Base-by-base conservation (phyloP, 2,888 invertebrate species). In the Pristionchus arcanus region DNA sequence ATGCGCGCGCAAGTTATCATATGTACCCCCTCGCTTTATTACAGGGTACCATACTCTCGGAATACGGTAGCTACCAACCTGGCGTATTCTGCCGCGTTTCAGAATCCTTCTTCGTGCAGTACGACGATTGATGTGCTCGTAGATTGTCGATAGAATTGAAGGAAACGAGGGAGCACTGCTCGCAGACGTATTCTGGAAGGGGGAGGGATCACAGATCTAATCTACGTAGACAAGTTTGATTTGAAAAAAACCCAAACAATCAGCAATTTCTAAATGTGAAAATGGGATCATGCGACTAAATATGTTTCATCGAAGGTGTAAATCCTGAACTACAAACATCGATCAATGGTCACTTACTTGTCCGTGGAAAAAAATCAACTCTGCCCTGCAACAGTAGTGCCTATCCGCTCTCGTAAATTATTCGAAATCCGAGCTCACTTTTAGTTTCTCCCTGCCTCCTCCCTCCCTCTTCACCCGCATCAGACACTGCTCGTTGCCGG, bases 61-160 rank as follows among this genome's bases (percentile, higher is more conserved):
- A n/a, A n/a, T n/a, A n/a, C 55, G 55, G 15, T 21, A 55, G 15
- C 4, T 19, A 55, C 55, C 19, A 16, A 55, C 55, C 55, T 4
- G 55, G 21, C 0, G 55, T 55, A 21, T 55, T 55, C 55, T 21
- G 16, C 55, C 1, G 4, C 55, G 55, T 15, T 2, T 74, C 71
- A 34, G 15, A 28, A 37, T 66, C 49, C 86, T 66, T 86, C 66
- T 66, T 86, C 11, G 13, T 66, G 28, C 86, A 86, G 86, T 86
- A 86, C 2, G 37, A 28, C 4, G 86, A 25, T 37, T 86, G 86
- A 28, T 86, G 86, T 9, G 86, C 86, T 0, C 49, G 37, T 1
- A 86, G 66, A n/a, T 86, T 86, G 9, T 59, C 66, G 37, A 86
- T 15, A 0, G 63, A 66, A n/a, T 86, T 86, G 66, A 86, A 86